Conservation (phyloP, 2,797 vertebrate genomes). For the Manis javanica region DNA sequence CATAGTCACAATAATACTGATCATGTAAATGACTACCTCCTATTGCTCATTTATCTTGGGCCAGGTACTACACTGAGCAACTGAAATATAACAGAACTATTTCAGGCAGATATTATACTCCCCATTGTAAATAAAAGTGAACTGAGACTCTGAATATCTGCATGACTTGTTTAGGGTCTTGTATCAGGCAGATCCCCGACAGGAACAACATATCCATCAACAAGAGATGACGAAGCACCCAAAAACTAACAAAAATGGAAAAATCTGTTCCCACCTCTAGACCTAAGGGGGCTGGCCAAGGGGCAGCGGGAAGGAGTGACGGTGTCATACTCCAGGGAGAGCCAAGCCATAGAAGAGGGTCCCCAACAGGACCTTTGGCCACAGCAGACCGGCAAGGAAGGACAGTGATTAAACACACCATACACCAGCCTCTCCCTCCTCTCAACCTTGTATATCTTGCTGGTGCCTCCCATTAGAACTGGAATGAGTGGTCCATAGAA, state of each 20-base stretch:
- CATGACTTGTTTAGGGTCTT: background rate
- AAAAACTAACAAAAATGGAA: background rate
- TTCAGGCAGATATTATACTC: background rate
- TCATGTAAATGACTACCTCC: background rate
- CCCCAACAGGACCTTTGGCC: background rate
- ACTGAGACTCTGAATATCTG: background rate
- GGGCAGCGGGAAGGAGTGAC: background rate
- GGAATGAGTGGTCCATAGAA: too few species aligned
- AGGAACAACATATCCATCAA: background rate
- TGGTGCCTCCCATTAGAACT: background rate
- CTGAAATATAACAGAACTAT: background rate
- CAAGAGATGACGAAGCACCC: background rate
- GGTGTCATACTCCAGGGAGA: background rate
- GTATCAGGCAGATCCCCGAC: background rate
- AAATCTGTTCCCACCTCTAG: background rate
- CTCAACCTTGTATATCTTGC: background rate
- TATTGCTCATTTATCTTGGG: background rate
- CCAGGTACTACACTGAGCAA: background rate
- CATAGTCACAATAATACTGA: background rate
- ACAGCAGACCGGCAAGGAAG: background rate
- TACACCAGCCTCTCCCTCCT: background rate
- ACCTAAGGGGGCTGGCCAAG: background rate
- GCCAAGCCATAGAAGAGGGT: background rate
- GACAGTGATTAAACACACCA: background rate
- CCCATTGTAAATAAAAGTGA: background rate